A percentile compares a stretch with the other conserved stretches of the same genome.
Evolutionary conservation across 2,113 vertebrate species (phyloP).

Genomic region (Drymodes brunneopygia): DNA sequence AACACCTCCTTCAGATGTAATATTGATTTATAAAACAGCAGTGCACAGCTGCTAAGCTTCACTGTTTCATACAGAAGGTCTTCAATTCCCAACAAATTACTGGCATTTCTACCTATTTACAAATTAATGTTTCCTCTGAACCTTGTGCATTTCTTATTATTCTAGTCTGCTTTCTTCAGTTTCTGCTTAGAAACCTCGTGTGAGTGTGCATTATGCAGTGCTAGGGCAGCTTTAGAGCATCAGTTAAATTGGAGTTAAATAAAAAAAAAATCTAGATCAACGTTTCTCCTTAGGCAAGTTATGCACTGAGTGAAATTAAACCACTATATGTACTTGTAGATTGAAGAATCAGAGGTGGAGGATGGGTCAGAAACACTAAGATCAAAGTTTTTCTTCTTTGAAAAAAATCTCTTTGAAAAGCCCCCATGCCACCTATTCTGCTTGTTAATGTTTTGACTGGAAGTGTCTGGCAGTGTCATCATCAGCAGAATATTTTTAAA

Average conservation of each 20-base stretch:
- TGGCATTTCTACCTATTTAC: slow-evolving; percentile 69
- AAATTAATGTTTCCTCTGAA: slow-evolving; percentile 70
- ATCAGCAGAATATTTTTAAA: slow-evolving; percentile 70
- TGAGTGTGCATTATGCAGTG: not conserved
- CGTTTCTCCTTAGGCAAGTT: slow-evolving; percentile 81
- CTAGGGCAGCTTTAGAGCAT: slow-evolving; percentile 67
- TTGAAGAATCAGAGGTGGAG: slow-evolving; percentile 77
- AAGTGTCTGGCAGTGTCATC: slow-evolving; percentile 71
- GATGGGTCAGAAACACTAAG: slow-evolving; percentile 76
- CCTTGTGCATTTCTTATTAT: slow-evolving; percentile 61
- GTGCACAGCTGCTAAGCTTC: slow-evolving; percentile 61
- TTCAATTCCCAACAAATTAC: slow-evolving; percentile 73
- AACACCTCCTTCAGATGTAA: slow-evolving; percentile 68
- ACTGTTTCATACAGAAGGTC: slow-evolving; percentile 64
- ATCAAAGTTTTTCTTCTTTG: slow-evolving; percentile 80
- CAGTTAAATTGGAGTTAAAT: slow-evolving; percentile 74
- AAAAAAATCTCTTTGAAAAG: slow-evolving; percentile 77
- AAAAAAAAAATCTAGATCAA: slow-evolving; percentile 78
- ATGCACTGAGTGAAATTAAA: slow-evolving; percentile 78
- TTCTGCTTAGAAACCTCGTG: slow-evolving; percentile 54
- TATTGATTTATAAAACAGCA: slow-evolving; percentile 74
- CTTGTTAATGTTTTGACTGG: slow-evolving; percentile 80
- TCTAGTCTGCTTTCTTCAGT: slow-evolving; percentile 60
- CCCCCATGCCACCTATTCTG: slow-evolving; percentile 72
- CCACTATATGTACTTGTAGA: slow-evolving; percentile 72